Percentiles rank a stretch among this genome's conserved stretches.
Conservation (phyloP, 2,888 invertebrate genomes). For the Ennomos erosarius region DNA sequence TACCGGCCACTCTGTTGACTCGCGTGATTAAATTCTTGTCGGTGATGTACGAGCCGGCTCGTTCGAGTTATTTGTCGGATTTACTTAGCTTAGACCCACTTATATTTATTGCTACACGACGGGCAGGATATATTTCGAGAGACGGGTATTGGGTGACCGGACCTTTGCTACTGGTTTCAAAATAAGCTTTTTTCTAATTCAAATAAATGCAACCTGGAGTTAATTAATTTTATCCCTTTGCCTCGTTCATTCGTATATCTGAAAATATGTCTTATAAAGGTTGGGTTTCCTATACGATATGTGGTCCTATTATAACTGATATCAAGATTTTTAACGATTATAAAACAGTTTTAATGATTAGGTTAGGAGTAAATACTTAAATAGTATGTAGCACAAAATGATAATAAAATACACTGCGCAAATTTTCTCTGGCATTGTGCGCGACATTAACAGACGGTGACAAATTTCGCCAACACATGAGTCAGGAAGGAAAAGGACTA, state of each 20-base stretch:
- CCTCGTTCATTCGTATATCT: background rate
- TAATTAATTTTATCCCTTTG: background rate
- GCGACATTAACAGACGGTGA: conserved; percentile 49
- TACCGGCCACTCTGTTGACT: conserved; percentile 71
- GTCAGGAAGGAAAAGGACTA: conserved; percentile 48
- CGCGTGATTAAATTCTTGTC: conserved; percentile 79
- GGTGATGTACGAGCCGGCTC: conserved; percentile 60
- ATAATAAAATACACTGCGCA: conserved; percentile 15
- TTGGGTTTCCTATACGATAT: too few relatives aligned
- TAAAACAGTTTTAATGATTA: too few relatives aligned
- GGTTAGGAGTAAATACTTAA: background rate
- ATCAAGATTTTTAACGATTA: too few relatives aligned
- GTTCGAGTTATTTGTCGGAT: conserved; percentile 62
- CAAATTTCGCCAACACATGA: conserved; percentile 60
- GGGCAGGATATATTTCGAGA: conserved; percentile 31
- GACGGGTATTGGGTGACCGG: conserved; percentile 31
- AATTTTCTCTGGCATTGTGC: conserved; percentile 44
- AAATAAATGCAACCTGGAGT: conserved; percentile 9
- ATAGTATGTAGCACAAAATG: background rate
- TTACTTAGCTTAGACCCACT: conserved; percentile 48
- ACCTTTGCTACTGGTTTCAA: conserved; percentile 22
- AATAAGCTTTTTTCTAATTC: conserved; percentile 23
- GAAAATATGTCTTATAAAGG: background rate
- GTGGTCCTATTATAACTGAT: too few relatives aligned
- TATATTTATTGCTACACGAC: conserved; percentile 44